Evolutionary conservation across 2,113 vertebrate species (phyloP), one percentile per base, ranked within the genome.

Genomic region (Hippocampus zosterae): DNA sequence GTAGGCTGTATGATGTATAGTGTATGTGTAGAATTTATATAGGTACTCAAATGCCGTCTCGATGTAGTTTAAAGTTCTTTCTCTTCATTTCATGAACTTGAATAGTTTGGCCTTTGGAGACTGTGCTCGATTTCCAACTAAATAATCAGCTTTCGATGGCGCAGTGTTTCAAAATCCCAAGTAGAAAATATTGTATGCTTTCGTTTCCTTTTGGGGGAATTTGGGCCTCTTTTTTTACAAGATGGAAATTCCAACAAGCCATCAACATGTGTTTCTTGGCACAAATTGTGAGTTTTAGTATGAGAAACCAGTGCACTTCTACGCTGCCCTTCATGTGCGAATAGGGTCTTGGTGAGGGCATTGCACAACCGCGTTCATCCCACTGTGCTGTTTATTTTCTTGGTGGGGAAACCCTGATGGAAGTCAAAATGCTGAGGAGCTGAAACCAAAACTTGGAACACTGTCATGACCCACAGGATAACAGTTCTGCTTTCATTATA

Each of bases 371-470:
- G 13, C 2, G 11, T 56, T 25, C 13, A 25, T 13, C 12, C 23
- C 19, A 55, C 1, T 52, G 48, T 52, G 18, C 18, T 52, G 18
- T 21, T 19, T 7, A 19, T 21, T 21, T 52, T 21, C 48, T 52
- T 52, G 48, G 18, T 19, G 18, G 48, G 48, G 56, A 57, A 57
- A 57, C 13, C 56, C 56, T 57, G 12, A 5, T 12, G 25, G 13
- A 57, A 27, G 44, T 81, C 70, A 78, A 85, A 85, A 23, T 75
- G 15, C 33, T 23, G 11, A 46, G 23, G 12, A 3, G 6, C 2
- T 25, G 8, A 74, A 21, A 11, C 4, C 33, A 69, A 81, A 65
- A 65, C 23, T 46, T 25, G 42, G 67, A 70, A 74, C 40, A 7
- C 3, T n/a, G 8, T 3, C 12, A 11, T 42, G 25, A 63, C 10